Evolutionary conservation across 2,888 invertebrate species (phyloP).

Genomic region (Ochropleura leucogaster): DNA sequence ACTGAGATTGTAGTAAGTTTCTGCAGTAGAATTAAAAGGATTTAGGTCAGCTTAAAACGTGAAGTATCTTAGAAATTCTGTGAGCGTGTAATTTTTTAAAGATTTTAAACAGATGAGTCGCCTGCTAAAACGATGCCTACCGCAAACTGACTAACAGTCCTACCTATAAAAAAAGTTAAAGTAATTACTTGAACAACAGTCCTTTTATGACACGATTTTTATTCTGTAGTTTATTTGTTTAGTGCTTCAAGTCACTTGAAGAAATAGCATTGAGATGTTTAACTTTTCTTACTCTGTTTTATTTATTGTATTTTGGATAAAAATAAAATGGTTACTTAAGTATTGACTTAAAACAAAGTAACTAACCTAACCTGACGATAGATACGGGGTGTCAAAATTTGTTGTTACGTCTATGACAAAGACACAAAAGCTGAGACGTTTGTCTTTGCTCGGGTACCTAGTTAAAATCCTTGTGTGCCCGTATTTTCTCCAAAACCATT

Average conservation of each 20-base stretch:
- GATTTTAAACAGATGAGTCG: not conserved
- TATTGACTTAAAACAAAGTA: too few relatives aligned
- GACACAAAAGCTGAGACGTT: not conserved
- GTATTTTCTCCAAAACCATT: not conserved
- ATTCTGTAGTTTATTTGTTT: too few relatives aligned
- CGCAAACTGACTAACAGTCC: too few relatives aligned
- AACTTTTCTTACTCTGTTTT: too few relatives aligned
- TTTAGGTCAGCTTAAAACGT: not conserved
- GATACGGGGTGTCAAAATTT: not conserved
- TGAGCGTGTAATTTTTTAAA: not conserved
- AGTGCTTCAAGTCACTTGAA: too few relatives aligned
- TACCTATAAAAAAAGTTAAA: too few relatives aligned
- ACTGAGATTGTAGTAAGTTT: not conserved
- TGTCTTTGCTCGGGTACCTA: not conserved
- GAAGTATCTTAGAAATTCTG: not conserved
- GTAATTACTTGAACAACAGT: too few relatives aligned
- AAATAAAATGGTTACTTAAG: too few relatives aligned
- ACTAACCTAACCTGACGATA: too few relatives aligned
- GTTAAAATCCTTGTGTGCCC: not conserved
- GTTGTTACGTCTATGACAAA: not conserved
- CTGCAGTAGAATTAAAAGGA: constrained; percentile 9
- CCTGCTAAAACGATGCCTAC: not conserved
- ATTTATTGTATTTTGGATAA: too few relatives aligned
- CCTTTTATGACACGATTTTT: too few relatives aligned
- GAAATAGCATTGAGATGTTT: too few relatives aligned